phyloP scores from a whole-genome alignment of 1,140 invertebrate species.

The Tyrophagus putrescentiae region DNA sequence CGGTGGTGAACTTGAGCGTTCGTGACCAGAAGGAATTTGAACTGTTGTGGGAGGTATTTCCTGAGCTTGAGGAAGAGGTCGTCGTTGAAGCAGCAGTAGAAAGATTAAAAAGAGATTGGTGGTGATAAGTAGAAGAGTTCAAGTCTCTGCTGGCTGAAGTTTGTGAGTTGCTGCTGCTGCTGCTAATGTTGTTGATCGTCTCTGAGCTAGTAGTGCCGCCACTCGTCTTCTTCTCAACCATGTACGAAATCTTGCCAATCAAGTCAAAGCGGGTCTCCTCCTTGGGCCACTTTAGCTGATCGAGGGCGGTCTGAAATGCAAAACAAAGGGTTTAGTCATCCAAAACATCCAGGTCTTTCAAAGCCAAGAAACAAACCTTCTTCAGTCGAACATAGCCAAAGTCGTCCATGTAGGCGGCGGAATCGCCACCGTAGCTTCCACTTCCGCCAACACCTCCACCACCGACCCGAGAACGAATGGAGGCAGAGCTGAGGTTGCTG shows the following conservation, averaged over 20 bases:
- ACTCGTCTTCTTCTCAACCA: conserved; percentile 52
- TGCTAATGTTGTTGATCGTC: no score
- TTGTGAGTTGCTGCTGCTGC: no score
- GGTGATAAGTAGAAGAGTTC: no score
- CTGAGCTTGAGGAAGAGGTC: conserved; percentile 59
- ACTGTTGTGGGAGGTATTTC: no score
- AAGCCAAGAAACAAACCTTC: conserved; percentile 38
- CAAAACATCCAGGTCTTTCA: neutral
- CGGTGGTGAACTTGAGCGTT: conserved; percentile 67
- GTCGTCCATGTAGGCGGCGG: conserved; percentile 56
- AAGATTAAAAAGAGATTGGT: no score
- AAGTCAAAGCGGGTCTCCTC: conserved; percentile 74
- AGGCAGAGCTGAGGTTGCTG: conserved; percentile 49
- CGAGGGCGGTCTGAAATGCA: conserved; percentile 57
- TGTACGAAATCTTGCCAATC: conserved; percentile 66
- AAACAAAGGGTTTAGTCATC: neutral
- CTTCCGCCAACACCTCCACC: neutral
- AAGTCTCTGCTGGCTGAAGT: no score
- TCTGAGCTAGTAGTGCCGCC: conserved; percentile 21
- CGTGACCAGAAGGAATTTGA: conserved; percentile 41
- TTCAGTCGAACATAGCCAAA: conserved; percentile 69
- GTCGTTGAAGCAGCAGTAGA: conserved; percentile 30
- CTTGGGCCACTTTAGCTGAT: conserved; percentile 71
- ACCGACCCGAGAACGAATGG: neutral
- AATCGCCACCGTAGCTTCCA: conserved; percentile 33